These are phyloP conservation scores for Cantharis lateralis DNA, from an alignment of 2,888 invertebrate species.

Conservation along the genomic window DNA sequence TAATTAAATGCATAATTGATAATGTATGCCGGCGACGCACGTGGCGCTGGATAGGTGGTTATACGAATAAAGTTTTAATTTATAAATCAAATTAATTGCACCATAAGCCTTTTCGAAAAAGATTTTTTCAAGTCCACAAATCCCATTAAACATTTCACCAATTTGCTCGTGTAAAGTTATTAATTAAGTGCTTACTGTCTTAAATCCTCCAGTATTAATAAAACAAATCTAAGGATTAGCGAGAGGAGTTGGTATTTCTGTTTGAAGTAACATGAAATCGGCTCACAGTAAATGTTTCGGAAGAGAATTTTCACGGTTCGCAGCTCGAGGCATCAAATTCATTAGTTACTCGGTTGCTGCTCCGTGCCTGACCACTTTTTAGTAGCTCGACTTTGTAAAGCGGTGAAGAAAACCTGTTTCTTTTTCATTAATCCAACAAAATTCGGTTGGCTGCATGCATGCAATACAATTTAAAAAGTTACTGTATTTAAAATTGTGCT, in stretches of 20 bases:
- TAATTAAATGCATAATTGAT: too few species aligned
- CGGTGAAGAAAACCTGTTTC: conserved; percentile 8
- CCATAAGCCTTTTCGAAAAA: background rate
- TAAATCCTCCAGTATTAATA: conserved; percentile 33
- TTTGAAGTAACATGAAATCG: conserved; percentile 42
- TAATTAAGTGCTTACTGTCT: conserved; percentile 33
- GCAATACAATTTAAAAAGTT: background rate
- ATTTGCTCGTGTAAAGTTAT: conserved; percentile 30
- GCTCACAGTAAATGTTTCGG: conserved; percentile 45
- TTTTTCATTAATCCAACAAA: conserved; percentile 8
- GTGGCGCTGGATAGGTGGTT: background rate
- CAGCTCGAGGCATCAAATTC: conserved; percentile 39
- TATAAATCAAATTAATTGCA: background rate
- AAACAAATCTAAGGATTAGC: conserved; percentile 38
- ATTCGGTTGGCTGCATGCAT: conserved; percentile 31
- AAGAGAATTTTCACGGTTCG: conserved; percentile 45
- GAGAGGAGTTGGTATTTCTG: conserved; percentile 36
- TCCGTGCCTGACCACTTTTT: conserved; percentile 31
- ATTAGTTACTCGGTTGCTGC: conserved; percentile 35
- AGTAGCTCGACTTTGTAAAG: conserved; percentile 17
- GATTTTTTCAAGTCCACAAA: background rate
- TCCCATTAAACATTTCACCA: conserved; percentile 28
- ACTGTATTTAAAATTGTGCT: background rate
- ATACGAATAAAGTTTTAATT: background rate
- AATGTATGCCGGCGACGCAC: too few species aligned